Conservation (phyloP, 2,888 invertebrate genomes). For the Phengaris alcon region DNA sequence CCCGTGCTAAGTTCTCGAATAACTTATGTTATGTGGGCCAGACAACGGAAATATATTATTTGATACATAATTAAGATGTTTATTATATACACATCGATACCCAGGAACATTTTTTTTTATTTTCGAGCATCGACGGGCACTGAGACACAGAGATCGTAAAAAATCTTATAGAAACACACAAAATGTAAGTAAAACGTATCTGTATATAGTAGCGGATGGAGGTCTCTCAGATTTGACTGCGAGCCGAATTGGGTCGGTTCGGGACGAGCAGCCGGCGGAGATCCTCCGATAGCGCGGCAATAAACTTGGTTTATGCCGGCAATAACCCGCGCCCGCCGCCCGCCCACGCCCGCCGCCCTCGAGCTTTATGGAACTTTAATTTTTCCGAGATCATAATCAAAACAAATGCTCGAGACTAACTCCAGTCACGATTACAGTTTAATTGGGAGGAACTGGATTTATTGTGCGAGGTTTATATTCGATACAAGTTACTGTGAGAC, state of each 20-base stretch:
- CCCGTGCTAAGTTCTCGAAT: too few relatives aligned
- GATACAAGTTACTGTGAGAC: not conserved
- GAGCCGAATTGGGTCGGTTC: constrained; percentile 40
- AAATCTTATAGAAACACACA: not conserved
- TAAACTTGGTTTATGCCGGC: constrained; percentile 51
- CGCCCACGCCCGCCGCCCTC: constrained; percentile 4
- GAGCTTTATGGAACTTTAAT: constrained; percentile 21
- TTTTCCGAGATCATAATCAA: constrained; percentile 30
- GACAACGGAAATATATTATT: too few relatives aligned
- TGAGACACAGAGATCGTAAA: not conserved
- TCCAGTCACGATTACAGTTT: not conserved
- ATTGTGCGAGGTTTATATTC: not conserved
- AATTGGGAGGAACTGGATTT: not conserved
- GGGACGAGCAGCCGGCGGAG: constrained; percentile 51
- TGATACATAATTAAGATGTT: too few relatives aligned
- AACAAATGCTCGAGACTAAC: not conserved
- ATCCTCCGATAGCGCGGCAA: constrained; percentile 47
- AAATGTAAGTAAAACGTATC: not conserved
- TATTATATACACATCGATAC: too few relatives aligned
- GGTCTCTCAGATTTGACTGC: not conserved
- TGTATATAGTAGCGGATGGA: not conserved
- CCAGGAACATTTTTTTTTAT: too few relatives aligned
- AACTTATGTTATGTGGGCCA: too few relatives aligned
- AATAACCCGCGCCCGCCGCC: constrained; percentile 43
- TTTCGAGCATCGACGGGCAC: too few relatives aligned